Evolutionary conservation across 2,888 invertebrate genomes (phyloP).

Genomic region (Epistrophe grossulariae): DNA sequence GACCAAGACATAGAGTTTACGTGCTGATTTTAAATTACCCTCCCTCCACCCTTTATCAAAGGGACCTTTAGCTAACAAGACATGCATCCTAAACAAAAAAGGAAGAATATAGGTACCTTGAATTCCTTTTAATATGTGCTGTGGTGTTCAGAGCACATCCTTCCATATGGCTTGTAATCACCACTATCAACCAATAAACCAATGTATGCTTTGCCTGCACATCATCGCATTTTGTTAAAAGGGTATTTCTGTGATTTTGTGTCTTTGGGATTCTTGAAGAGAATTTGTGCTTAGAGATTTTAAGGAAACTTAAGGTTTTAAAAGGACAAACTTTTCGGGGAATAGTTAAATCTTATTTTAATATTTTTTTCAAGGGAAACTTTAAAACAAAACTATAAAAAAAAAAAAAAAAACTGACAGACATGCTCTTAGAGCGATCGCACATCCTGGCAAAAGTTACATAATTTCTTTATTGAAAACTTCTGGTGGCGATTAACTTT

Average conservation of each 20-base stretch:
- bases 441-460: background rate
- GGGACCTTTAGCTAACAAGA: background rate
- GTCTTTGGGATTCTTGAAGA: background rate
- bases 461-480: constrained; percentile 41
- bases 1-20: background rate
- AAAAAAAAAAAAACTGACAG: background rate
- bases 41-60: background rate
- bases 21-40: background rate
- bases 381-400: background rate
- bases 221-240: constrained; percentile 11
- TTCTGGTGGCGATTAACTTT: constrained; percentile 42
- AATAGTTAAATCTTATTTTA: background rate
- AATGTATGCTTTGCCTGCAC: constrained; percentile 3
- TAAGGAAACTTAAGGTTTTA: background rate
- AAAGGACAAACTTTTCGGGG: constrained; percentile 6
- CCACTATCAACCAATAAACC: constrained; percentile 27
- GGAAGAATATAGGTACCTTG: background rate
- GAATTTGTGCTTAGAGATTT: background rate
- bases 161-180: constrained; percentile 21
- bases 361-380: background rate
- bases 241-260: constrained; percentile 13
- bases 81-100: background rate
- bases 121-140: background rate
- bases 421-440: background rate
- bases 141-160: background rate